Evolutionary conservation across 2,888 invertebrate genomes (phyloP).

Genomic region (Plebejus anna): DNA sequence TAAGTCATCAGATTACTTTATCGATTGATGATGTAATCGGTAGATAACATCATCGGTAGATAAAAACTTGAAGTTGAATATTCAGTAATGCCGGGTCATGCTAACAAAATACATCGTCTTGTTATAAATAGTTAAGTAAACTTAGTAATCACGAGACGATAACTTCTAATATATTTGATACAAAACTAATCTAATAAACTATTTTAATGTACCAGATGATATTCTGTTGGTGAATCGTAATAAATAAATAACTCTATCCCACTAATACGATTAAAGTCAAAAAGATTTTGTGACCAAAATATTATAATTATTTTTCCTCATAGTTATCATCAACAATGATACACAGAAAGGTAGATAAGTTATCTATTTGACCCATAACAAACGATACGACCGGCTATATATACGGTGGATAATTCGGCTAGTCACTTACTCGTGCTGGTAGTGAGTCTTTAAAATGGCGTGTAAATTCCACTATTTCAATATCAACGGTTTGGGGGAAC

Average conservation of each 20-base stretch:
- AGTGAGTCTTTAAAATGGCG: conserved; percentile 36
- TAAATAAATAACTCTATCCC: neutral
- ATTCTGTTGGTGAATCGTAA: no score
- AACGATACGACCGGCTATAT: conserved; percentile 11
- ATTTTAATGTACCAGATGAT: no score
- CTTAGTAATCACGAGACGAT: neutral
- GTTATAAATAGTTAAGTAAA: neutral
- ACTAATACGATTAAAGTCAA: neutral
- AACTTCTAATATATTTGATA: neutral
- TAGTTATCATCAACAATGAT: neutral
- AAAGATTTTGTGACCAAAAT: neutral
- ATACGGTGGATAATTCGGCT: conserved; percentile 22
- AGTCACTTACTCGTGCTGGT: conserved; percentile 10
- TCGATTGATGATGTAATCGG: neutral
- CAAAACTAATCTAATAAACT: no score
- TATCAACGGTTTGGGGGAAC: conserved; percentile 53
- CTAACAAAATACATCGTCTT: neutral
- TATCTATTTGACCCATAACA: conserved; percentile 3
- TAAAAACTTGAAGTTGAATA: neutral
- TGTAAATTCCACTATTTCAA: conserved; percentile 38
- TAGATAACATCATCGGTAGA: neutral
- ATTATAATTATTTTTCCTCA: neutral
- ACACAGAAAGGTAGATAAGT: neutral
- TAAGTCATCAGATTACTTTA: neutral
- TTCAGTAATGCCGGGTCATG: neutral